A percentile compares a stretch with the other conserved stretches of the same genome.
These are phyloP conservation scores for Patella vulgata DNA, from an alignment of 1,140 invertebrate species.

Conservation along the genomic window DNA sequence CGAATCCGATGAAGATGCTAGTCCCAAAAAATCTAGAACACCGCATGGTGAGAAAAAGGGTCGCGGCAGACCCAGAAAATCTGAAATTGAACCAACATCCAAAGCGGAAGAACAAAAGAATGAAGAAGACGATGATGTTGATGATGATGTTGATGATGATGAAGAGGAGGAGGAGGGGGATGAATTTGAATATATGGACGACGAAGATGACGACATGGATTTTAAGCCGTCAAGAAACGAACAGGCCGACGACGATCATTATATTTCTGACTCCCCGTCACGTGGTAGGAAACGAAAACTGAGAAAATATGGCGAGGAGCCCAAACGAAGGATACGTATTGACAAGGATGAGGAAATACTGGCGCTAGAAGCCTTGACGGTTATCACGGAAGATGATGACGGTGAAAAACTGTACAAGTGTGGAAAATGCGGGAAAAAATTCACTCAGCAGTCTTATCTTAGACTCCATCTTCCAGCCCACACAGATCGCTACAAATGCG, in stretches of 20 bases:
- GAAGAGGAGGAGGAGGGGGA: constrained; percentile 5
- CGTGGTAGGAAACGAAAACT: too few species aligned
- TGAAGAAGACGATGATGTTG: constrained; percentile 9
- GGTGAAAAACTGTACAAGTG: constrained; percentile 43
- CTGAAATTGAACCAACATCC: constrained; percentile 1
- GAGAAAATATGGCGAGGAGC: too few species aligned
- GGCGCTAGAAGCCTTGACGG: constrained; percentile 30
- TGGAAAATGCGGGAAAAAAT: constrained; percentile 47
- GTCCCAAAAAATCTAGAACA: neutral
- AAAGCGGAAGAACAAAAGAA: neutral
- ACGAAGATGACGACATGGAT: constrained; percentile 8
- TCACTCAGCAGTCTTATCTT: constrained; percentile 43
- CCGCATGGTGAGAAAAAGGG: neutral
- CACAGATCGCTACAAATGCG: constrained; percentile 48
- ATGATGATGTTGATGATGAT: constrained; percentile 14
- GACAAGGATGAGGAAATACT: constrained; percentile 25
- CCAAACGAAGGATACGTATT: constrained; percentile 2
- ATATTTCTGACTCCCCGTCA: too few species aligned
- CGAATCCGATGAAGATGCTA: neutral
- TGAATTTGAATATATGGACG: neutral
- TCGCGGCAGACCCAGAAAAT: constrained; percentile 5
- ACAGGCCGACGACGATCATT: neutral
- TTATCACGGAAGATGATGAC: constrained; percentile 26
- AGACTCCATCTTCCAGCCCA: constrained; percentile 51
- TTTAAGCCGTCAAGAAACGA: constrained; percentile 1